A percentile compares a stretch with the other conserved stretches of the same genome.
phyloP scores from a whole-genome alignment of 2,113 vertebrate species.

The Catharus fuscescens region DNA sequence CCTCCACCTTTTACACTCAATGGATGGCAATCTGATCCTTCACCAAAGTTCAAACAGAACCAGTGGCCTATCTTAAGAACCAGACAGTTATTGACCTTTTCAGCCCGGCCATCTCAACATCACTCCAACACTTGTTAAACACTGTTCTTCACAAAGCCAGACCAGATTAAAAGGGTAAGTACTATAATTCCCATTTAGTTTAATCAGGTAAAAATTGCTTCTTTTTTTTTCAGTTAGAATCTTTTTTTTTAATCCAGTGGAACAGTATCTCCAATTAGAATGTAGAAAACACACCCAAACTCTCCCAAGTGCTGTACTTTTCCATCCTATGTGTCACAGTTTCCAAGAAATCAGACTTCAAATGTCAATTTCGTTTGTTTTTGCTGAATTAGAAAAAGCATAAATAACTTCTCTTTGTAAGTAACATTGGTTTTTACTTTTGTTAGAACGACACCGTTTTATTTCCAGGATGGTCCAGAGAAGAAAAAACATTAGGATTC shows the following conservation, averaged over 20 bases:
- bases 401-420: not conserved
- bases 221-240: fast-evolving
- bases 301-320: not conserved
- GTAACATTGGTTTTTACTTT: not conserved
- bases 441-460: not conserved
- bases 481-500: not conserved
- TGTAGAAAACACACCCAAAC: not conserved
- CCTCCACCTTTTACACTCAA: not conserved
- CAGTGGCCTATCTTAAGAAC: not conserved
- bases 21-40: not conserved
- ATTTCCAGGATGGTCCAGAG: not conserved
- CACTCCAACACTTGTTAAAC: not conserved
- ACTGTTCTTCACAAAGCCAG: not conserved
- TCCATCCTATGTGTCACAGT: not conserved
- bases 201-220: not conserved
- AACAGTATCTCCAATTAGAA: not conserved
- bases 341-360: not conserved
- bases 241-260: not conserved
- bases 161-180: not conserved
- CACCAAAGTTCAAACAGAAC: not conserved
- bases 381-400: not conserved
- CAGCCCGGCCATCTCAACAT: not conserved
- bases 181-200: not conserved
- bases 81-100: not conserved
- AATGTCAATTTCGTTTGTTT: not conserved